Base-by-base conservation (phyloP, 2,888 invertebrate species). In the Platypus cylindrus region DNA sequence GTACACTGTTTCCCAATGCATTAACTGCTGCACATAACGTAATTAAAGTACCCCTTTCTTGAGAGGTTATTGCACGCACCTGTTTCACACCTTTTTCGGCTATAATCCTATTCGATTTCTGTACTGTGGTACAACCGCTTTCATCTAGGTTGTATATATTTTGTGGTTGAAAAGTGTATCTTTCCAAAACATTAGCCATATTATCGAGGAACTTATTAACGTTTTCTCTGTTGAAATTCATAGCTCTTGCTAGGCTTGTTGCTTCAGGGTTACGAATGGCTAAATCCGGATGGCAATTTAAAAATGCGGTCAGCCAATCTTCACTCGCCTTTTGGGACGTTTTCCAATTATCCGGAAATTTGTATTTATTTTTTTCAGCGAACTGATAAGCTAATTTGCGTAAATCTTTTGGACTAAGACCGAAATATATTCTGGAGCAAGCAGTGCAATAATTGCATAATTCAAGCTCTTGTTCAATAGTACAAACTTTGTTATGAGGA, bases 201-300 rank as follows among this genome's bases (percentile, higher is more conserved):
- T n/a, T n/a, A n/a, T n/a, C n/a, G n/a, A 27, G 28, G 18, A 34
- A 28, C 11, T 13, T 11, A 5, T n/a, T n/a, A n/a, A 34, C 34
- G 12, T 27, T 34, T 12, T 27, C 20, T 14, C 34, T 27, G 27
- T 36, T 36, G n/a, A 31, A 36, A 9, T 17, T 23, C 4, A 31
- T 24, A 9, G 36, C 25, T 9, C 36, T 23, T n/a, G 25, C 14
- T 13, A 24, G 8, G 18, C 30, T 31, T 2, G 31, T 36, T 11
- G 17, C 24, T 25, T 36, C 24, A 3, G 15, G 28, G 5, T 23
- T 28, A 14, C 34, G 7, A 17, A 28, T 34, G 2, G 28, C 26
- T n/a, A 28, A 9, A 13, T 4, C 2, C 3, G 9, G 13, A 16
- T 32, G 12, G 17, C 27, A 13, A n/a, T 25, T 29, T 11, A 35